phyloP scores from a whole-genome alignment of 2,888 invertebrate species.

The Chamaedrilus cognettii region DNA sequence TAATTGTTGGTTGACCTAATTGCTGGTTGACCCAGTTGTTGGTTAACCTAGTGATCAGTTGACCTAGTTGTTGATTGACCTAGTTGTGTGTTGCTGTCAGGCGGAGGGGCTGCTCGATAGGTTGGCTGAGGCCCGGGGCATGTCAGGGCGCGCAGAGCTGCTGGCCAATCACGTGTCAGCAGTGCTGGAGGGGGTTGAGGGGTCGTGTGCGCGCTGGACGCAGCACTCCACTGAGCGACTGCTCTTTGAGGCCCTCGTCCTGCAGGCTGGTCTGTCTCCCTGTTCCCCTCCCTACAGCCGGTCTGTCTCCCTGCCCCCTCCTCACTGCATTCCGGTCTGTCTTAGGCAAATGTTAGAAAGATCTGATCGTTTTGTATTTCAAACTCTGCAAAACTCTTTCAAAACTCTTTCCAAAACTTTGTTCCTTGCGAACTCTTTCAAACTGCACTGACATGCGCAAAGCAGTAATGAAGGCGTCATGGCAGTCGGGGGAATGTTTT shows the following conservation, averaged over 20 bases:
- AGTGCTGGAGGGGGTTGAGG: constrained; percentile 44
- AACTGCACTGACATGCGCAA: too few species aligned
- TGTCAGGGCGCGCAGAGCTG: constrained; percentile 40
- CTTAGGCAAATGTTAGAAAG: too few species aligned
- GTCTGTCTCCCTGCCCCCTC: too few species aligned
- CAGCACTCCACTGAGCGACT: constrained; percentile 69
- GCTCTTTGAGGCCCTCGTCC: constrained; percentile 67
- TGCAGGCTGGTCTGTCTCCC: constrained; percentile 48
- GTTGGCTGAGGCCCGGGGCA: constrained; percentile 38
- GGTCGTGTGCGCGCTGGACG: constrained; percentile 69
- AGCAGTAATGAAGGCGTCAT: too few species aligned
- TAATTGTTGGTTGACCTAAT: neutral
- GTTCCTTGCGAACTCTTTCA: too few species aligned
- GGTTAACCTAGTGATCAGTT: neutral
- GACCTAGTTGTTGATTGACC: neutral
- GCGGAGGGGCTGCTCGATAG: constrained; percentile 41
- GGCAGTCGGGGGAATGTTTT: too few species aligned
- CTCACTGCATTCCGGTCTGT: too few species aligned
- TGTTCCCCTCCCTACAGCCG: too few species aligned
- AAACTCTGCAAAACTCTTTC: too few species aligned
- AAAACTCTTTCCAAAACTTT: too few species aligned
- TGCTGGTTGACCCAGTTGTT: neutral
- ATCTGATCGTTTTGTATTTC: too few species aligned
- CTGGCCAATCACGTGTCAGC: constrained; percentile 43
- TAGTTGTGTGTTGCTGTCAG: too few species aligned